Conservation (phyloP, 2,888 invertebrate genomes). For the Stomorhina lunata region DNA sequence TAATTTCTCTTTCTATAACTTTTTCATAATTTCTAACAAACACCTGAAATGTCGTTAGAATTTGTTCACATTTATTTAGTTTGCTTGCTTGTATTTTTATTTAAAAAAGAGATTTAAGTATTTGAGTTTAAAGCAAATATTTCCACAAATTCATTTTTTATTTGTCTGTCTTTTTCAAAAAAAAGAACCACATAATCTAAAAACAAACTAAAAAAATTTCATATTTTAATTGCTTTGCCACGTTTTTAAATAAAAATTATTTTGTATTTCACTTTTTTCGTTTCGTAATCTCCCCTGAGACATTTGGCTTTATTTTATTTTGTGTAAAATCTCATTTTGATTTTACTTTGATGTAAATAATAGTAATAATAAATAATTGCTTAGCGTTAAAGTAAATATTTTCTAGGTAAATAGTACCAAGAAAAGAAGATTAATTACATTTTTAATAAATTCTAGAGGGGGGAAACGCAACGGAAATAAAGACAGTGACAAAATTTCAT, state of each 20-base stretch:
- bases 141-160: too few species aligned
- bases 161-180: slow-evolving; percentile 31
- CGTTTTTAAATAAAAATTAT: slow-evolving; percentile 71
- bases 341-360: slow-evolving; percentile 72
- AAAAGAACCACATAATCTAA: slow-evolving; percentile 69
- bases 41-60: slow-evolving; percentile 18
- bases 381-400: slow-evolving; percentile 50
- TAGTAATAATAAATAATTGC: slow-evolving; percentile 49
- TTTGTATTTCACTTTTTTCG: slow-evolving; percentile 35
- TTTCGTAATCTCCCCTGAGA: slow-evolving; percentile 38
- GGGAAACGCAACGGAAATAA: too few species aligned
- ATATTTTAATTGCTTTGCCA: slow-evolving; percentile 77
- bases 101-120: too few species aligned
- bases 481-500: too few species aligned
- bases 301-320: slow-evolving; percentile 20
- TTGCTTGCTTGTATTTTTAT: not conserved
- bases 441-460: not conserved
- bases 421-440: slow-evolving; percentile 20
- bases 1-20: slow-evolving; percentile 10
- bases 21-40: not conserved
- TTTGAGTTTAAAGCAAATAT: too few species aligned
- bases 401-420: slow-evolving; percentile 22
- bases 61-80: slow-evolving; percentile 7
- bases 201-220: slow-evolving; percentile 68
- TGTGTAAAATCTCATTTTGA: slow-evolving; percentile 63